Conservation (phyloP, 2,113 vertebrate genomes). For the Lichenostomus cassidix region DNA sequence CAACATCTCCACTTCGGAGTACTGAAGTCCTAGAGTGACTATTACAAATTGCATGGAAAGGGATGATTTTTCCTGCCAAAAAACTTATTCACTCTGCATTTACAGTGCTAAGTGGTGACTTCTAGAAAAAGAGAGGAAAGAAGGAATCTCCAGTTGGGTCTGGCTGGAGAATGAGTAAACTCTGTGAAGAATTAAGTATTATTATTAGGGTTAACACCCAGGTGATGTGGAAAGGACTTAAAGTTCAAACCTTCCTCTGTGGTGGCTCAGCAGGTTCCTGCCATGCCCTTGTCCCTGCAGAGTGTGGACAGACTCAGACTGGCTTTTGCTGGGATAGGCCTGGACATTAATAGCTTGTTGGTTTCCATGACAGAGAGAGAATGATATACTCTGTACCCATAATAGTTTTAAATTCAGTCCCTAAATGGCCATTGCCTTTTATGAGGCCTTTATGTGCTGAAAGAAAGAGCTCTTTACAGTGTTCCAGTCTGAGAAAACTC, state of each 20-base stretch:
- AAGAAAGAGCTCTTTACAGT: conserved; percentile 3
- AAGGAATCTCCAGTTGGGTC: not conserved
- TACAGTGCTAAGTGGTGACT: not conserved
- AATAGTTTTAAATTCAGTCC: not conserved
- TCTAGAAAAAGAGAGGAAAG: not conserved
- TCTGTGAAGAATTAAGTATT: not conserved
- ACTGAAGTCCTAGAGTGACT: not conserved
- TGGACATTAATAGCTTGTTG: not conserved
- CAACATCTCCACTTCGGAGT: not conserved
- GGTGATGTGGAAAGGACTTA: not conserved
- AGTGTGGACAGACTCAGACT: not conserved
- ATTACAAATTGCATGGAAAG: not conserved
- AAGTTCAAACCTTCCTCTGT: not conserved
- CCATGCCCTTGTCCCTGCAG: not conserved
- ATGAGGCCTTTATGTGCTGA: conserved; percentile 12
- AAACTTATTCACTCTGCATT: not conserved
- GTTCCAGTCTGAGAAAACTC: conserved; percentile 1
- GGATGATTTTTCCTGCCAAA: not conserved
- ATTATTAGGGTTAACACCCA: not conserved
- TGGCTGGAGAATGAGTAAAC: not conserved
- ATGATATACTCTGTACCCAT: not conserved
- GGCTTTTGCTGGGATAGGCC: not conserved
- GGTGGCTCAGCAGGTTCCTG: not conserved
- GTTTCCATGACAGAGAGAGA: not conserved
- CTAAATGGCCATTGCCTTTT: not conserved